Evolutionary conservation across 2,113 vertebrate genomes (phyloP).

Genomic region (Lethenteron camtschaticum): DNA sequence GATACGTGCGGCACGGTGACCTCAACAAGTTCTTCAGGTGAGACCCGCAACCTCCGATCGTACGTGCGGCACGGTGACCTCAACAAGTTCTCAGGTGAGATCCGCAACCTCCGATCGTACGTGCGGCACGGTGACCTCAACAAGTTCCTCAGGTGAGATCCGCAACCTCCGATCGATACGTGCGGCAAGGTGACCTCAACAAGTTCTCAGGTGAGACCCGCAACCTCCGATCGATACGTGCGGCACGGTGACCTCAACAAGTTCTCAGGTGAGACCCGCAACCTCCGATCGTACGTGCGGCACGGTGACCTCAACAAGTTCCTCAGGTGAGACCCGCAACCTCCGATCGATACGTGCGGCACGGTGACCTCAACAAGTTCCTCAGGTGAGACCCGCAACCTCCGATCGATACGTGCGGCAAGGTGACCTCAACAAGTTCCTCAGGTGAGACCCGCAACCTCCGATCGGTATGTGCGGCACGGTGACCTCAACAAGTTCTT

Average conservation of each 20-base stretch:
- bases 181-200: slow-evolving; percentile 83
- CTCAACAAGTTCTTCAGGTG: slow-evolving; percentile 80
- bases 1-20: slow-evolving; percentile 92
- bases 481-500: slow-evolving; percentile 86
- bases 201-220: slow-evolving; percentile 74
- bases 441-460: too few relatives aligned
- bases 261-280: too few relatives aligned
- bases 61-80: slow-evolving; percentile 91
- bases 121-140: slow-evolving; percentile 89
- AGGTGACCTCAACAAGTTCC: slow-evolving; percentile 78
- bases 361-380: slow-evolving; percentile 79
- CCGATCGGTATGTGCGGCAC: too few relatives aligned
- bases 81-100: slow-evolving; percentile 73
- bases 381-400: too few relatives aligned
- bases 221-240: slow-evolving; percentile 99
- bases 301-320: slow-evolving; percentile 84
- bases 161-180: too few relatives aligned
- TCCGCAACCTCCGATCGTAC: too few relatives aligned
- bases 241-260: slow-evolving; percentile 77
- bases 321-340: too few relatives aligned
- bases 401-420: slow-evolving; percentile 96
- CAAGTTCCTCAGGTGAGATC: slow-evolving; percentile 72
- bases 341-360: slow-evolving; percentile 95
- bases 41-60: too few relatives aligned
- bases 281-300: slow-evolving; percentile 87